phyloP scores from a whole-genome alignment of 2,113 vertebrate species.

The Misgurnus anguillicaudatus region DNA sequence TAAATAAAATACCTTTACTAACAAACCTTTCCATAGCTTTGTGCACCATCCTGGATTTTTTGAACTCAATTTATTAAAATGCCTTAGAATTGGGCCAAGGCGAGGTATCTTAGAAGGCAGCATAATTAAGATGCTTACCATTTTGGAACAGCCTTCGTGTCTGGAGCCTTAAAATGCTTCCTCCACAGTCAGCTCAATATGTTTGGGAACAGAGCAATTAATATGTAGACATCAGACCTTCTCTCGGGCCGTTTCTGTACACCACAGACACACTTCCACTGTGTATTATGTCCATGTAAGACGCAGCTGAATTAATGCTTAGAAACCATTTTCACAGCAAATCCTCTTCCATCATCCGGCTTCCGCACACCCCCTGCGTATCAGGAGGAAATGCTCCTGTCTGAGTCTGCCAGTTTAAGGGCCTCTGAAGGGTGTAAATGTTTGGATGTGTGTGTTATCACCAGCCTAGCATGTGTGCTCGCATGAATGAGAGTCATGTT shows the following conservation, averaged over 20 bases:
- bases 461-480: conserved; percentile 13
- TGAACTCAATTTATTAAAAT: no score
- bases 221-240: not conserved
- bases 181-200: not conserved
- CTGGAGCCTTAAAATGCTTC: no score
- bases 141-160: no score
- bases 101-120: no score
- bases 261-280: conserved; percentile 14
- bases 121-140: no score
- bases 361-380: conserved; percentile 28
- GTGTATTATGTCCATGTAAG: conserved; percentile 32
- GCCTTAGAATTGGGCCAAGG: no score
- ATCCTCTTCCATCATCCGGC: conserved; percentile 41
- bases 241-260: conserved; percentile 11
- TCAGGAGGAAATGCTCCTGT: conserved; percentile 46
- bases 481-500: conserved; percentile 18
- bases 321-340: conserved; percentile 3
- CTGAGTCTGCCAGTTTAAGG: conserved; percentile 46
- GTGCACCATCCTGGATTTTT: no score
- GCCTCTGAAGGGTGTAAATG: conserved; percentile 49
- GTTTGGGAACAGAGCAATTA: not conserved
- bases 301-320: conserved; percentile 42
- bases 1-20: no score
- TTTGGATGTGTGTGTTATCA: conserved; percentile 39
- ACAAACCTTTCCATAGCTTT: no score